Percentiles rank a stretch among this genome's conserved stretches.
These are phyloP conservation scores for Heliothis virescens DNA, from an alignment of 1,140 invertebrate species.

Conservation along the genomic window DNA sequence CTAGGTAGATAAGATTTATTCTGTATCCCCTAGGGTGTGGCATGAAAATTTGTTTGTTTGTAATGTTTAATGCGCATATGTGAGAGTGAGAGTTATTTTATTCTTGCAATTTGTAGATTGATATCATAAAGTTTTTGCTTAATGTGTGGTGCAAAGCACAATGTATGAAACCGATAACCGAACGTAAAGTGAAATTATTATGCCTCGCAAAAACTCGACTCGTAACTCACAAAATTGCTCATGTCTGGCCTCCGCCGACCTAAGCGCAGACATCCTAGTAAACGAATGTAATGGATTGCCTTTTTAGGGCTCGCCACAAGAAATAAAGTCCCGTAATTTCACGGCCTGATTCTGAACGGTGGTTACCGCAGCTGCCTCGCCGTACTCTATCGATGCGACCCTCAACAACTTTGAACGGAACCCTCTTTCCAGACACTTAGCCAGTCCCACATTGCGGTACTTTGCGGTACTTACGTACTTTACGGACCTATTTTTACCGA, in stretches of 20 bases:
- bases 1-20: constrained; percentile 16
- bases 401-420: constrained; percentile 34
- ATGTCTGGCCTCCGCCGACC: too few species aligned
- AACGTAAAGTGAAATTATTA: too few species aligned
- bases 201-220: too few species aligned
- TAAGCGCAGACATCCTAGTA: constrained; percentile 5
- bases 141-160: too few species aligned
- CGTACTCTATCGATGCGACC: constrained; percentile 35
- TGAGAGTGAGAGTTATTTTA: too few species aligned
- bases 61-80: too few species aligned
- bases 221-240: too few species aligned
- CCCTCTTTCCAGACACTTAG: constrained; percentile 39
- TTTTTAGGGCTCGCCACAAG: neutral
- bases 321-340: constrained; percentile 34
- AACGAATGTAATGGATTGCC: constrained; percentile 11
- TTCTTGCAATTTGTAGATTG: too few species aligned
- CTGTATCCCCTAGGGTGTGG: neutral
- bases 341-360: constrained; percentile 31
- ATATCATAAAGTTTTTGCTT: too few species aligned
- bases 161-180: too few species aligned
- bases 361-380: constrained; percentile 15
- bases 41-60: too few species aligned
- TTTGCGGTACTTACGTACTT: constrained; percentile 37
- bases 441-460: constrained; percentile 34
- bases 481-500: constrained; percentile 33